These are phyloP conservation scores for Piscicola geometra DNA, from an alignment of 2,888 invertebrate genomes.

Conservation along the genomic window DNA sequence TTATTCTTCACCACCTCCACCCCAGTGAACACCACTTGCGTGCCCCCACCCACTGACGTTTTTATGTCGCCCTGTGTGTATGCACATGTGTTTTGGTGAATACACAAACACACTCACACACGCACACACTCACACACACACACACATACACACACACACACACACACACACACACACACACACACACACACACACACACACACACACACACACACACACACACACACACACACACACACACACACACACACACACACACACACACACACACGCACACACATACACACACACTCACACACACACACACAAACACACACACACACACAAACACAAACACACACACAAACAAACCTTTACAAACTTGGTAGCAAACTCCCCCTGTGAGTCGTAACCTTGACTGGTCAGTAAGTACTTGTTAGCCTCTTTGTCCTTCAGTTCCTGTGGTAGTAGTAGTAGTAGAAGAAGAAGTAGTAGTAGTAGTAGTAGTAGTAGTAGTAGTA, in stretches of 20 bases:
- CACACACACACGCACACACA: constrained; percentile 56
- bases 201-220: constrained; percentile 56
- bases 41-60: constrained; percentile 87
- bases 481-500: no score
- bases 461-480: no score
- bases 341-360: constrained; percentile 69
- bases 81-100: neutral
- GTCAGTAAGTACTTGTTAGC: constrained; percentile 82
- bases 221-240: constrained; percentile 56
- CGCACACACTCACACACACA: constrained; percentile 9
- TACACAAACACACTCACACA: neutral
- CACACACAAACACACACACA: neutral
- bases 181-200: constrained; percentile 56
- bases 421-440: constrained; percentile 63
- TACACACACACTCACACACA: no score
- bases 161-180: constrained; percentile 56
- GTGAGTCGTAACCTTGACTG: constrained; percentile 83
- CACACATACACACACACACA: constrained; percentile 56
- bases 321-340: neutral
- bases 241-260: constrained; percentile 56
- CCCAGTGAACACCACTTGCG: constrained; percentile 87
- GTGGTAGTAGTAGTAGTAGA: neutral
- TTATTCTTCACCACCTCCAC: constrained; percentile 70
- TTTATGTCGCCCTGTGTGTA: constrained; percentile 74
- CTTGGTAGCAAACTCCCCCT: constrained; percentile 87